These are phyloP conservation scores for Hedya salicella DNA, from an alignment of 2,888 invertebrate genomes.

Conservation along the genomic window DNA sequence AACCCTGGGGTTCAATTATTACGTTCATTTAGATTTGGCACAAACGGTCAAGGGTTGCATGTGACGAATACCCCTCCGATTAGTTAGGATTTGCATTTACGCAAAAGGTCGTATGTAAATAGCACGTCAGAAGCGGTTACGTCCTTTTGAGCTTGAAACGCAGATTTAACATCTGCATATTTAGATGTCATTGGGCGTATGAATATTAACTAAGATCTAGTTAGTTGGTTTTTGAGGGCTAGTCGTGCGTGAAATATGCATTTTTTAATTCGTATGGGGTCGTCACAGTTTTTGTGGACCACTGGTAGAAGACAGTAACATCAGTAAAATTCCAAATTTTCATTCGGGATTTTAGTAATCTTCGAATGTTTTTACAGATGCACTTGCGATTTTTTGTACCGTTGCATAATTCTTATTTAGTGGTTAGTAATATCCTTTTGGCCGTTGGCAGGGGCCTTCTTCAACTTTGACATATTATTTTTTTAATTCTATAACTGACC, in stretches of 20 bases:
- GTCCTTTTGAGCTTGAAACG: background rate
- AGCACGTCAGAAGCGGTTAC: background rate
- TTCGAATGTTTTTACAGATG: no score
- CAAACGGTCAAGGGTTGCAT: constrained; percentile 65
- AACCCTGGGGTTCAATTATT: constrained; percentile 76
- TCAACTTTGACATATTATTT: no score
- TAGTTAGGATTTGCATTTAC: constrained; percentile 60
- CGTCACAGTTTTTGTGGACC: background rate
- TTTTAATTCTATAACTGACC: no score
- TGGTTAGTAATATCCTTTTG: no score
- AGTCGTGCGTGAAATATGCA: constrained; percentile 19
- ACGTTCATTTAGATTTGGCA: constrained; percentile 83
- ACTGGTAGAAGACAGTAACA: background rate
- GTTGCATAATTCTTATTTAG: no score
- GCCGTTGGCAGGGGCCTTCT: no score
- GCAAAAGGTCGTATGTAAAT: constrained; percentile 5
- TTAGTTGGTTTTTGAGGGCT: constrained; percentile 32
- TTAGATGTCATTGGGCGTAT: constrained; percentile 40
- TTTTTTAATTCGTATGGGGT: constrained; percentile 2
- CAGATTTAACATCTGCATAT: constrained; percentile 31
- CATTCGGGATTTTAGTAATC: no score
- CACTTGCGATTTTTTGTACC: no score
- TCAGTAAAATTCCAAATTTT: no score
- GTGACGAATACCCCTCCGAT: constrained; percentile 73
- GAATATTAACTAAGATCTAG: constrained; percentile 35